Evolutionary conservation across 2,888 invertebrate species (phyloP).

Genomic region (Amblyteles armatorius): DNA sequence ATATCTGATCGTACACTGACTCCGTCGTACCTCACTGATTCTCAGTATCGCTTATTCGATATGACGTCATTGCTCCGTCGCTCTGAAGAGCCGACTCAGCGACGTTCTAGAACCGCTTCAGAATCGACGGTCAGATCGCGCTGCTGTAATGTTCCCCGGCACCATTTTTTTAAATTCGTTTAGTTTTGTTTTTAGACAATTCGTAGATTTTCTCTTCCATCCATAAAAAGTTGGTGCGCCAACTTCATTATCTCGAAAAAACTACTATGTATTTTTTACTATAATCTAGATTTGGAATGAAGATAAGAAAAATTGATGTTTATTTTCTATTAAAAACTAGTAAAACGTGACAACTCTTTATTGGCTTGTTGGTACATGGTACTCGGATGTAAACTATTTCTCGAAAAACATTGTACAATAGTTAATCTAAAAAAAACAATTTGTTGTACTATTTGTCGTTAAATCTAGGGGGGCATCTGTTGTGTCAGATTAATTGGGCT

Average conservation of each 20-base stretch:
- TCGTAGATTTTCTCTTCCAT: not conserved
- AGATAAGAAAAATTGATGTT: not conserved
- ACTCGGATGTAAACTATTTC: conserved; percentile 42
- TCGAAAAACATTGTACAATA: conserved; percentile 55
- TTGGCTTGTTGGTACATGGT: conserved; percentile 43
- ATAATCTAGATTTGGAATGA: not conserved
- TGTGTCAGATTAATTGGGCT: not conserved
- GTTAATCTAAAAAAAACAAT: conserved; percentile 21
- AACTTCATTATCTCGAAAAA: not conserved
- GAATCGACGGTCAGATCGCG: conserved; percentile 37
- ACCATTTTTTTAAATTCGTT: not conserved
- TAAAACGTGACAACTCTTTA: conserved; percentile 58
- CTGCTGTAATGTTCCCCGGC: conserved; percentile 13
- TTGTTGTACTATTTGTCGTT: conserved; percentile 1
- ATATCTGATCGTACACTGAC: conserved; percentile 47
- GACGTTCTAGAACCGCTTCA: not conserved
- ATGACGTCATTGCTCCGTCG: conserved; percentile 30
- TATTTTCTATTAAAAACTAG: conserved; percentile 29
- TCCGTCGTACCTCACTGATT: conserved; percentile 12
- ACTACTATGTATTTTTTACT: not conserved
- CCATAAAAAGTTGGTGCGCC: not conserved
- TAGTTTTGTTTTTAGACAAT: not conserved
- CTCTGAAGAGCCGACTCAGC: conserved; percentile 30
- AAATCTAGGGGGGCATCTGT: conserved; percentile 1
- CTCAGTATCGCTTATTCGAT: not conserved